These are phyloP conservation scores for Masnerella sp. DNA, from an alignment of 2,888 invertebrate genomes.

Conservation along the genomic window DNA sequence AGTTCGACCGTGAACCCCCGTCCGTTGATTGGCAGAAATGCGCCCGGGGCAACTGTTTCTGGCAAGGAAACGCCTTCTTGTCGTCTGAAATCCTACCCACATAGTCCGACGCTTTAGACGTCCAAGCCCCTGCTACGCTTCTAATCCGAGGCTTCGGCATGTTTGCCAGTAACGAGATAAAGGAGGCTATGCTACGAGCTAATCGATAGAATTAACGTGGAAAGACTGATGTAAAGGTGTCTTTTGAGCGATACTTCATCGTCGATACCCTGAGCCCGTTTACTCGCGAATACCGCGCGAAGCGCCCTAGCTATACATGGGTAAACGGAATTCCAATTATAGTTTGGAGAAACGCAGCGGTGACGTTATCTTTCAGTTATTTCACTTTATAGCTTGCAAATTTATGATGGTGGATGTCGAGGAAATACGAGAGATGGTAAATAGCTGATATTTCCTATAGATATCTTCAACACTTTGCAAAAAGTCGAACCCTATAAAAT, in stretches of 20 bases:
- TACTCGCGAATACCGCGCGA: constrained; percentile 11
- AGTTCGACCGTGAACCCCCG: too few species aligned
- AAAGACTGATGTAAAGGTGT: constrained; percentile 44
- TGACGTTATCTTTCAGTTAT: constrained; percentile 46
- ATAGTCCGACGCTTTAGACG: too few species aligned
- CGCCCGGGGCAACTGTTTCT: constrained; percentile 30
- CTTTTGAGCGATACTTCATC: constrained; percentile 37
- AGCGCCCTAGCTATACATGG: constrained; percentile 18
- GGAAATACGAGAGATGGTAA: background rate
- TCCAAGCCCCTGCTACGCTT: constrained; percentile 22
- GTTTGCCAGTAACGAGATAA: constrained; percentile 47
- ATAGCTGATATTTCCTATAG: background rate
- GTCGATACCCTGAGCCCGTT: constrained; percentile 40
- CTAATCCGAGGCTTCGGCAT: constrained; percentile 47
- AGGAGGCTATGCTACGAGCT: constrained; percentile 32
- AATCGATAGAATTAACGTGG: constrained; percentile 51
- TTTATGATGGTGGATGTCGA: constrained; percentile 20
- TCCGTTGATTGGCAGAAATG: constrained; percentile 22
- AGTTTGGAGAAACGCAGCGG: constrained; percentile 33
- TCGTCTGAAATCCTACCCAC: constrained; percentile 49
- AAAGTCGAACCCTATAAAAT: too few species aligned
- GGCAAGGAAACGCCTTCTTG: constrained; percentile 36
- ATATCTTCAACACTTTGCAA: too few species aligned
- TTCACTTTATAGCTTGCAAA: constrained; percentile 29
- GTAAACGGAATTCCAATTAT: constrained; percentile 40